A percentile compares a stretch with the other conserved stretches of the same genome.
phyloP scores from a whole-genome alignment of 2,888 invertebrate genomes.

The Julus scandinavius region DNA sequence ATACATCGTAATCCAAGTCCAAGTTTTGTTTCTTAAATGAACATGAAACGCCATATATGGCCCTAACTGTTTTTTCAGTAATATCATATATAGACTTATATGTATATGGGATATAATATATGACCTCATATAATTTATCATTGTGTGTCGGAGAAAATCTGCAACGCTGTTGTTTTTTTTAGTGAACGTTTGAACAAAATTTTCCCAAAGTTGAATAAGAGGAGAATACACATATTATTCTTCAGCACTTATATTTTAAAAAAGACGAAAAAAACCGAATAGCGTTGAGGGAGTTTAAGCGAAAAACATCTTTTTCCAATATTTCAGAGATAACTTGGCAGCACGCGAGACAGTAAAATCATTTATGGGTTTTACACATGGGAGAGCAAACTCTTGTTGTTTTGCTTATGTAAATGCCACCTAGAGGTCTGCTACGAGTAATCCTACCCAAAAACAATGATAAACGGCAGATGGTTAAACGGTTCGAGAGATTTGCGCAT shows the following conservation, averaged over 20 bases:
- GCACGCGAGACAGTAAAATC: conserved; percentile 15
- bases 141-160: no score
- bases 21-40: no score
- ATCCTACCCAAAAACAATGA: conserved; percentile 11
- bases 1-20: no score
- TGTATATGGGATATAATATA: no score
- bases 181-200: no score
- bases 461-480: conserved; percentile 33
- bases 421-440: conserved; percentile 9
- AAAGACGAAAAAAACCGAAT: background rate
- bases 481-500: conserved; percentile 16
- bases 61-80: no score
- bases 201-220: background rate
- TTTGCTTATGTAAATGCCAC: conserved; percentile 39
- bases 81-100: no score
- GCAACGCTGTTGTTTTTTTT: no score
- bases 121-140: no score
- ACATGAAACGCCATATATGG: no score
- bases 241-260: background rate
- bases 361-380: conserved; percentile 34
- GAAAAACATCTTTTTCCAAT: conserved; percentile 39
- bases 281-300: background rate
- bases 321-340: conserved; percentile 14
- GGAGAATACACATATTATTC: background rate
- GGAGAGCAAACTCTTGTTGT: conserved; percentile 5